Base-by-base conservation (phyloP, 2,797 vertebrate species). In the Gymnocypris eckloni region DNA sequence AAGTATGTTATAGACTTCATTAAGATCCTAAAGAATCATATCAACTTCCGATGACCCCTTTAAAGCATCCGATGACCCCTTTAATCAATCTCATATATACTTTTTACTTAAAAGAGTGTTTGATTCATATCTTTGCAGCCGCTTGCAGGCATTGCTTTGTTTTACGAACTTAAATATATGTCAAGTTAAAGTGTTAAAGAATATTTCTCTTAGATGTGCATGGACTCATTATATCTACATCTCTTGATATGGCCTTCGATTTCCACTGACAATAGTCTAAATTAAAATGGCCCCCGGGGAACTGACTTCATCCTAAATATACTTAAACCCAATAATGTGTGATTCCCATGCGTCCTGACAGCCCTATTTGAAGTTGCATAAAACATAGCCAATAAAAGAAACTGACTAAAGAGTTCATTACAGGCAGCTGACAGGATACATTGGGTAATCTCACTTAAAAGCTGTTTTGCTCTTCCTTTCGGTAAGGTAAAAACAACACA, bases 321-420 rank as follows among this genome's bases (percentile, higher is more conserved):
- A 86, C 88, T 90, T 86, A 85, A 84, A 88, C 33, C 79, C 54
- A 86, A 45, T 79, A 48, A 81, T 79, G 66, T 83, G 67, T 20
- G 52, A 83, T 69, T 82, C 67, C 78, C 73, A 43, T 33, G 33
- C 11, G 48, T 54, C 20, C 84, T 72, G 69, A 33, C 73, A 82
- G 41, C 20, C 48, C 76, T 59, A 11, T 28, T 45, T 61, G 50
- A 73, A 82, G 72, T 50, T n/a, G 54, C 45, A 61, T 48, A 61
- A 73, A 86, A 66, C 39, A 5, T 22, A 39, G 56, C 45, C 39
- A 61, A 39, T 72, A 43, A 64, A 78, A 82, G 45, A 16, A 33
- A 61, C 64, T 64, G 64, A 69, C 50, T 39, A 33, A 64, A 83
- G 8, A 61, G 59, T 20, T 70, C 22, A 81, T 70, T 54, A 41